Base-by-base conservation (phyloP, 2,113 vertebrate genomes). In the Labeo rohita region DNA sequence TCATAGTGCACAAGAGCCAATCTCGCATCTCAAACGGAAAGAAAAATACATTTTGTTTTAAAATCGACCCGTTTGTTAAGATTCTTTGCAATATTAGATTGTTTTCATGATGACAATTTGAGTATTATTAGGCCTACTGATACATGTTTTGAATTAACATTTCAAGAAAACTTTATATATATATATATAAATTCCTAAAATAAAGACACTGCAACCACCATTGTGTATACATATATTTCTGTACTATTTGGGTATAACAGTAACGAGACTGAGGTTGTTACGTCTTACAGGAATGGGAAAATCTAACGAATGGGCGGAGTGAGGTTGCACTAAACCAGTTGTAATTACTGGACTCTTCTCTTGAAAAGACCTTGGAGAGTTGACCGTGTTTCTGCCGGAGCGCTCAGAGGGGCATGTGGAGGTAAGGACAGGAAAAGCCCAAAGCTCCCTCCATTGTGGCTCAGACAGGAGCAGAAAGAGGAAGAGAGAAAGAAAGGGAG, bases 401-500 rank as follows among this genome's bases (percentile, higher is more conserved):
- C 2, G 74, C n/a, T 59, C 11, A 28, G 54, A 43, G 36, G 76
- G 52, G 16, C 10, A 8, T 21, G 21, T 8, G 1, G 50, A 34
- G 54, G 6, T 59, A 39, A 59, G 39, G 6, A 59, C 13, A 78
- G 66, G 75, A 61, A 82, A 84, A 34, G 52, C 65, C 11, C 11
- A 43, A 61, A 12, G 18, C 49, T 68, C 28, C 28, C 68, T 73
- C 84, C 72, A 88, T 73, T 87, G 80, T 88, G 28, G 28, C 28
- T 28, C 28, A 28, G 28, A 28, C 28, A 28, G 28, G 28, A 28
- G 28, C 28, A 28, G 28, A 28, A 28, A 28, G 15, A 80, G 65
- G 9, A 16, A 59, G 73, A 54, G 12, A 28, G 28, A 28, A 28
- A 56, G 63, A 9, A 76, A 47, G 74, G 45, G 50, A 72, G 12